A percentile compares a stretch with the other conserved stretches of the same genome.
Evolutionary conservation across 1,140 invertebrate species (phyloP).

Genomic region (Penaeus chinensis): DNA sequence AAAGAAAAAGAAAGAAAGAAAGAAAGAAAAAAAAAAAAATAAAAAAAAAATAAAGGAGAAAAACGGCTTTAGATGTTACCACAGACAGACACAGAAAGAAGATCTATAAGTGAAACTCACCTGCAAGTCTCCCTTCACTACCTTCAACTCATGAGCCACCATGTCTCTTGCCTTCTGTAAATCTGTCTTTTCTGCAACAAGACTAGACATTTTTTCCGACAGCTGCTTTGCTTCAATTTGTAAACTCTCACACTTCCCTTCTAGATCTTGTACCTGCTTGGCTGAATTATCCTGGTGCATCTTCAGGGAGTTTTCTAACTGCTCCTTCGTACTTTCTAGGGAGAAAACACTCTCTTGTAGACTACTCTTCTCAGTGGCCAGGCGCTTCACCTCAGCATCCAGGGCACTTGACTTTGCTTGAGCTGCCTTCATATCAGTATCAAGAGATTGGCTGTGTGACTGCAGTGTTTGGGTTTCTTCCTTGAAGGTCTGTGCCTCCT

Average conservation of each 20-base stretch:
- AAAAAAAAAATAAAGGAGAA: no score
- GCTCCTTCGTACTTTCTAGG: slow-evolving; percentile 29
- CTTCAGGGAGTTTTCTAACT: slow-evolving; percentile 24
- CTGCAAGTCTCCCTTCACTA: slow-evolving; percentile 30
- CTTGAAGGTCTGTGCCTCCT: slow-evolving; percentile 23
- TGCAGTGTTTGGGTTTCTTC: slow-evolving; percentile 21
- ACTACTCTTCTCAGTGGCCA: slow-evolving; percentile 39
- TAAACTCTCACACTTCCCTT: slow-evolving; percentile 24
- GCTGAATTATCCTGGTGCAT: slow-evolving; percentile 31
- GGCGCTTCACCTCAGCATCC: slow-evolving; percentile 30
- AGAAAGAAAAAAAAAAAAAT: no score
- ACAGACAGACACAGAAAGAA: no score
- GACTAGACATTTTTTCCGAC: not conserved
- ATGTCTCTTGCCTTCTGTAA: slow-evolving; percentile 1
- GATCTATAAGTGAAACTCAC: not conserved
- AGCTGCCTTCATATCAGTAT: slow-evolving; percentile 36
- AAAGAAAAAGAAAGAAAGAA: no score
- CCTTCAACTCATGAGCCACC: not conserved
- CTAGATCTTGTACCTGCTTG: slow-evolving; percentile 11
- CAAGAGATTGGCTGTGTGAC: slow-evolving; percentile 23
- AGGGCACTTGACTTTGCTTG: slow-evolving; percentile 25
- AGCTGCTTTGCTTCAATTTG: not conserved
- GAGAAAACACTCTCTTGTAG: slow-evolving; percentile 18
- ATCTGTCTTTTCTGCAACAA: not conserved
- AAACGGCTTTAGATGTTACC: no score